Evolutionary conservation across 2,797 vertebrate genomes (phyloP), one percentile per base, ranked within the genome.

Genomic region (Neopelma chrysocephalum): DNA sequence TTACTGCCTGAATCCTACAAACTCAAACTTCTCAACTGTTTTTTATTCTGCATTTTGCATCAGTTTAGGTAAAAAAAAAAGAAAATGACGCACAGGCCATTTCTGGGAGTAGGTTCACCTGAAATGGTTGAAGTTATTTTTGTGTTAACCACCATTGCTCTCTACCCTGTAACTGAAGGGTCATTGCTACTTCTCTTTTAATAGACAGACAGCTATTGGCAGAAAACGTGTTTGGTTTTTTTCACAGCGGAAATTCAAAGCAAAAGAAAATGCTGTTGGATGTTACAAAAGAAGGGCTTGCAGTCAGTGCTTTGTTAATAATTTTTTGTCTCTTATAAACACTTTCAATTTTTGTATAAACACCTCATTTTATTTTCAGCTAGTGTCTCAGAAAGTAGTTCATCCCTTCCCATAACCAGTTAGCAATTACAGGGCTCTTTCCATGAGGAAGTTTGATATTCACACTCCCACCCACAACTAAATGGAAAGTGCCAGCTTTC

Each of bases 401-500:
- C 8, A 56, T 40, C 29, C 57, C 90, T 91, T 78, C 50, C 60
- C 65, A 23, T 25, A 69, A 27, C 16, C 23, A 48, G 62, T 64
- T 73, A 73, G 77, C 53, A 88, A 27, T 5, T 79, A 56, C 14
- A 2, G 34, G 29, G 25, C 40, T 79, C 32, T 48, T 72, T 72
- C 82, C 4, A 1, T 22, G 51, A 87, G 58, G 93, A 94, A 91
- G 73, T 88, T 79, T 83, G 56, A 68, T 86, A 70, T 84, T 95
- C 77, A 77, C 82, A 50, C 86, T 87, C 48, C 70, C 64, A 60
- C 92, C 56, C 87, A 90, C 87, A 73, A n/a, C 0, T 1, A 68
- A 68, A 25, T 38, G 60, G 71, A 56, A 90, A 87, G 94, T 84
- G 80, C 40, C 87, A 95, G 56, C 42, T 95, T 82, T 89, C 22